Percentiles rank a stretch among this genome's conserved stretches.
phyloP scores from a whole-genome alignment of 2,797 vertebrate genomes.

The Kryptopterus vitreolus region DNA sequence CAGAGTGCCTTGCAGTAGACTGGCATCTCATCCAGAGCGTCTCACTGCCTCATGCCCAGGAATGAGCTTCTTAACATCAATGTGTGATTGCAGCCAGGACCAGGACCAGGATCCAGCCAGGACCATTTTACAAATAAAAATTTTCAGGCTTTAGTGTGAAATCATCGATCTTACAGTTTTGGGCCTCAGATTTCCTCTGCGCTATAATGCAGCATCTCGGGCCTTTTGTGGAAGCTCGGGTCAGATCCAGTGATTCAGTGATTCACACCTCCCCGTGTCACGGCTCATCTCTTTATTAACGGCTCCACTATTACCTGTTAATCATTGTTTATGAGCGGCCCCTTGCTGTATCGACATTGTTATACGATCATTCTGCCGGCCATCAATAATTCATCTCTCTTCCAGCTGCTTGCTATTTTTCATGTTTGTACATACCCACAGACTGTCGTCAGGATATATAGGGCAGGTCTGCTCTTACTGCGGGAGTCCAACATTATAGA shows the following conservation, averaged over 20 bases:
- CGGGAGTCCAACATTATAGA: neutral
- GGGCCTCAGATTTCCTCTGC: neutral
- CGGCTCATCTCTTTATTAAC: neutral
- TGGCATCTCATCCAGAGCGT: neutral
- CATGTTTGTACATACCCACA: neutral
- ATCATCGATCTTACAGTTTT: neutral
- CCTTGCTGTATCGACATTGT: neutral
- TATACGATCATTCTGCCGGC: neutral
- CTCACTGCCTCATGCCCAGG: neutral
- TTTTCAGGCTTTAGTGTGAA: neutral
- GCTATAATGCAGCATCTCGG: too few relatives aligned
- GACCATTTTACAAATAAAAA: neutral
- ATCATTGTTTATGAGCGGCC: constrained; percentile 1
- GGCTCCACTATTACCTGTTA: neutral
- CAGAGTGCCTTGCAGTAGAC: neutral
- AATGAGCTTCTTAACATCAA: neutral
- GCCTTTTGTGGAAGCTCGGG: neutral
- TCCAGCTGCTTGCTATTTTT: constrained; percentile 9
- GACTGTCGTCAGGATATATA: neutral
- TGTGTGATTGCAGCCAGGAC: neutral
- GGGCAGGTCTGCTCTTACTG: neutral
- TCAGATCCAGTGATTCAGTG: neutral
- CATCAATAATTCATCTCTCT: constrained; percentile 1
- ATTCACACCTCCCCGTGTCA: neutral
- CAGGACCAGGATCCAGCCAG: neutral